A percentile compares a stretch with the other conserved stretches of the same genome.
Evolutionary conservation across 2,113 vertebrate species (phyloP).

Genomic region (Chlamydotis undulata): DNA sequence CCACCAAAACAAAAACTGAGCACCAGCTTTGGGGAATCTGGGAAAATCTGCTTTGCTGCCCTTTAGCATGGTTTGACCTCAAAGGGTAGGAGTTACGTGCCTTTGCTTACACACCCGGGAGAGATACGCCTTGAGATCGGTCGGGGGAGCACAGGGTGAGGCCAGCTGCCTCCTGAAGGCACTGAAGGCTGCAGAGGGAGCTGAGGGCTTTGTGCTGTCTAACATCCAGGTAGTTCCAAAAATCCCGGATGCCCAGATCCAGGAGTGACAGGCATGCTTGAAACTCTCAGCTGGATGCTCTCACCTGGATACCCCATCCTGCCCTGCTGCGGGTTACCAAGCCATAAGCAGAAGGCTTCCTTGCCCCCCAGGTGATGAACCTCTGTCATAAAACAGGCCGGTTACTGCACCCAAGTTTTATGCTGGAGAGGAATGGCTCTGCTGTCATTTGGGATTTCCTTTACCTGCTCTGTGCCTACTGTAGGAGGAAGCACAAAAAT

Average conservation of each 20-base stretch:
- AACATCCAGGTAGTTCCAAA: not conserved
- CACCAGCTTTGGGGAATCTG: not conserved
- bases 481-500: not conserved
- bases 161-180: not conserved
- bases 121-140: not conserved
- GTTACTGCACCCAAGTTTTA: not conserved
- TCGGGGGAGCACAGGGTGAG: fast-evolving
- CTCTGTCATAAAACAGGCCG: not conserved
- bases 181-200: not conserved
- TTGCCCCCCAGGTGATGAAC: not conserved
- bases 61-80: not conserved
- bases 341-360: not conserved
- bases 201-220: not conserved
- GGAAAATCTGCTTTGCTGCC: not conserved
- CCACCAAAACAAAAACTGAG: not conserved
- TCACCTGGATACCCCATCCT: fast-evolving
- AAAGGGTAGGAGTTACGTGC: not conserved
- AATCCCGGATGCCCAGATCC: not conserved
- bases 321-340: not conserved
- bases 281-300: not conserved
- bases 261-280: not conserved
- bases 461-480: not conserved
- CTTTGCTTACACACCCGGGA: not conserved
- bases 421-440: not conserved
- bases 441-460: not conserved